Conservation (phyloP, 2,888 invertebrate species). For the Apamea sordens region DNA sequence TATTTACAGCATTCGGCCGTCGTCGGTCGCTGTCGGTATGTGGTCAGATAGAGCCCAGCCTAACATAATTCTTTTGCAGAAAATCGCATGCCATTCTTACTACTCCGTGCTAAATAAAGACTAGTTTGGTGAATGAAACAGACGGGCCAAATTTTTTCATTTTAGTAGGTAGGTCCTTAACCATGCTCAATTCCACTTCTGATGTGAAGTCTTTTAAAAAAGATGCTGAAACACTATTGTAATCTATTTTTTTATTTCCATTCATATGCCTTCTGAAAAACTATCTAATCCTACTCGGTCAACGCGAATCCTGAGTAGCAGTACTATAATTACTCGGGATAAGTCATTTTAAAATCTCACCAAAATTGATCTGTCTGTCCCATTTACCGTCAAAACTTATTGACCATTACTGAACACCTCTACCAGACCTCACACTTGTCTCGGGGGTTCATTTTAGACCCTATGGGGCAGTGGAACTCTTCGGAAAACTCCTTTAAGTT, state of each 20-base stretch:
- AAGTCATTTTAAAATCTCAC: background rate
- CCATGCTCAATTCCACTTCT: background rate
- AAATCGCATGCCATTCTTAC: constrained; percentile 4
- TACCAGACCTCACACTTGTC: constrained; percentile 97
- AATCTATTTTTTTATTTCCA: no score
- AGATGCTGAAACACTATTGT: background rate
- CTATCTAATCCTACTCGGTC: background rate
- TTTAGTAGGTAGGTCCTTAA: background rate
- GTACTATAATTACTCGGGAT: background rate
- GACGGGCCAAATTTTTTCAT: constrained; percentile 15
- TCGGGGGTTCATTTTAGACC: constrained; percentile 95
- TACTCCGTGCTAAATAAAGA: constrained; percentile 22
- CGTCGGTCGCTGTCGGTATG: background rate
- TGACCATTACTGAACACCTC: constrained; percentile 40
- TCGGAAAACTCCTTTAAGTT: constrained; percentile 95
- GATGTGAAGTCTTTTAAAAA: background rate
- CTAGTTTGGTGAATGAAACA: constrained; percentile 44
- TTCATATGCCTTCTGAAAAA: background rate
- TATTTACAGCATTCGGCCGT: no score
- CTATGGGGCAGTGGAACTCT: constrained; percentile 93
- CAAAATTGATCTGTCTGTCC: constrained; percentile 23
- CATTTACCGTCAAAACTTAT: constrained; percentile 35
- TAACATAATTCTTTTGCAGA: background rate
- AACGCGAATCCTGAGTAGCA: background rate
- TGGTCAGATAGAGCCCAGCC: background rate